These are phyloP conservation scores for Leptopilina myrica DNA, from an alignment of 2,888 invertebrate species.

Conservation along the genomic window DNA sequence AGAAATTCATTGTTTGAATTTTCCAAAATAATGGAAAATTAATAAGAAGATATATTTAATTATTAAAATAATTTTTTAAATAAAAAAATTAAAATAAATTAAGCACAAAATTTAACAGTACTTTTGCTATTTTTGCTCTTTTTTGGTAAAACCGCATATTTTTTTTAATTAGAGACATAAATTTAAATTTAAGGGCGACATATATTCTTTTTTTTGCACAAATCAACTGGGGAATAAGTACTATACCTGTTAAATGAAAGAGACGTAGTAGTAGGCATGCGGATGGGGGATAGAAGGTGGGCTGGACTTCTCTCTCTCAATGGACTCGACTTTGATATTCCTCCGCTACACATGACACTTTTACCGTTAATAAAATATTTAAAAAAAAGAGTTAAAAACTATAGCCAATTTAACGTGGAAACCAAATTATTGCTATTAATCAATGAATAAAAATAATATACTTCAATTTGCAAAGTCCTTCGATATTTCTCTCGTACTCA, in stretches of 20 bases:
- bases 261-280: slow-evolving; percentile 79
- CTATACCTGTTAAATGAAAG: slow-evolving; percentile 81
- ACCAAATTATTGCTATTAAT: slow-evolving; percentile 23
- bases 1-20: too few relatives aligned
- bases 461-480: slow-evolving; percentile 33
- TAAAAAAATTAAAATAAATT: too few relatives aligned
- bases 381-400: slow-evolving; percentile 57
- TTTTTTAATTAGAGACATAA: not conserved
- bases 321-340: slow-evolving; percentile 71
- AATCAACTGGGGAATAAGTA: slow-evolving; percentile 42
- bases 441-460: slow-evolving; percentile 43
- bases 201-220: not conserved
- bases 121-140: not conserved
- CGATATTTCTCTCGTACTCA: not conserved
- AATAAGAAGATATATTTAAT: too few relatives aligned
- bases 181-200: not conserved
- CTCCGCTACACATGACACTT: slow-evolving; percentile 72
- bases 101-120: too few relatives aligned
- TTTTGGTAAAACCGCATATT: not conserved
- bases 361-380: slow-evolving; percentile 51
- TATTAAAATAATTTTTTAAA: too few relatives aligned
- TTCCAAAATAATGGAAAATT: too few relatives aligned
- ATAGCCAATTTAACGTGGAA: not conserved
- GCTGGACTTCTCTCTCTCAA: slow-evolving; percentile 74
- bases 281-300: slow-evolving; percentile 80